These are phyloP conservation scores for Fragum fragum DNA, from an alignment of 2,888 invertebrate species.

Conservation along the genomic window DNA sequence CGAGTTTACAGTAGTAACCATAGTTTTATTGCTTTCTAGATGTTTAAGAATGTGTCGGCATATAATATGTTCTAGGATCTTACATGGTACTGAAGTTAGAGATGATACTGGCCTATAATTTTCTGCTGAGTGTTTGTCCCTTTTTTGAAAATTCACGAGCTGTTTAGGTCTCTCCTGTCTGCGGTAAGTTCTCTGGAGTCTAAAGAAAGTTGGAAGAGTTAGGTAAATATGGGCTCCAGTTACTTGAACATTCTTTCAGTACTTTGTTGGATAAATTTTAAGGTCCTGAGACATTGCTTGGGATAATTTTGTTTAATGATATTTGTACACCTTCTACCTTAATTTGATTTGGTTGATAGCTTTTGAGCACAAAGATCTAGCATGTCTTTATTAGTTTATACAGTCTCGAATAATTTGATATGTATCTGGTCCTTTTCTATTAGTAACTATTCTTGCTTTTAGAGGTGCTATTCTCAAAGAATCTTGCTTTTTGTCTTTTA, in stretches of 20 bases:
- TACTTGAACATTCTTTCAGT: constrained; percentile 41
- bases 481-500: too few relatives aligned
- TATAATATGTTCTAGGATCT: constrained; percentile 34
- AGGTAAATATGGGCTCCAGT: constrained; percentile 31
- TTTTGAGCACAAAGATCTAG: too few relatives aligned
- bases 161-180: constrained; percentile 36
- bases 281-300: constrained; percentile 49
- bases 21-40: too few relatives aligned
- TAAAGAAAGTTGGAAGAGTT: constrained; percentile 25
- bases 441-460: too few relatives aligned
- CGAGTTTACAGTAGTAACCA: constrained; percentile 14
- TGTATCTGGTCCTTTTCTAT: constrained; percentile 44
- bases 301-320: constrained; percentile 27
- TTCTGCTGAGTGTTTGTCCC: constrained; percentile 28
- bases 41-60: constrained; percentile 11
- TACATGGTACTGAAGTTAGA: constrained; percentile 21
- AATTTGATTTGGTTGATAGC: constrained; percentile 8
- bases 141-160: constrained; percentile 16
- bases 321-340: constrained; percentile 34
- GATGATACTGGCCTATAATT: constrained; percentile 22
- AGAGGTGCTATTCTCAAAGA: too few relatives aligned
- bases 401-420: constrained; percentile 46
- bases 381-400: constrained; percentile 4
- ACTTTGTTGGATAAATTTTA: constrained; percentile 40
- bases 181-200: constrained; percentile 1